phyloP scores from a whole-genome alignment of 2,797 vertebrate genomes.

The Sandelia bainsii region DNA sequence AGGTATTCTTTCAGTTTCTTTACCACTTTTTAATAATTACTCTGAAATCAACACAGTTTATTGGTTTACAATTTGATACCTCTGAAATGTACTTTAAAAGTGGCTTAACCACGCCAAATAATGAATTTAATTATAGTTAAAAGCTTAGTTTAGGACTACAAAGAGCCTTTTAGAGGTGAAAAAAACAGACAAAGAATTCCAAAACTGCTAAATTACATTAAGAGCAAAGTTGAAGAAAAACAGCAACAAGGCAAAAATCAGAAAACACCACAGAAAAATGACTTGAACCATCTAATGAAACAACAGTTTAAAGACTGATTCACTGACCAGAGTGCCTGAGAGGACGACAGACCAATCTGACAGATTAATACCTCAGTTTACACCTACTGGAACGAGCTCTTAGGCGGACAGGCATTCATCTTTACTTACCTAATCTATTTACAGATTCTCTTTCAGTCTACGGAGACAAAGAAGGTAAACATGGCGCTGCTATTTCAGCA shows the following conservation, averaged over 20 bases:
- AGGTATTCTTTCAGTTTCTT: too few species aligned
- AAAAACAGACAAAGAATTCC: neutral
- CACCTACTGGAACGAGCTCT: neutral
- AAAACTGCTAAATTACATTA: conserved; percentile 1
- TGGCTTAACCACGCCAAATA: neutral
- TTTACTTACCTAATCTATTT: neutral
- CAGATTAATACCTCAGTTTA: neutral
- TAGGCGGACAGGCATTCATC: neutral
- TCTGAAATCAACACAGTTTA: neutral
- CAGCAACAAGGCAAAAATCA: neutral
- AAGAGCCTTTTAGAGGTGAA: neutral
- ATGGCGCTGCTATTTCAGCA: neutral
- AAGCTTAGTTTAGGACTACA: neutral
- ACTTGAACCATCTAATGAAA: neutral
- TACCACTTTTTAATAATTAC: neutral
- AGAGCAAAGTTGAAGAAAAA: neutral
- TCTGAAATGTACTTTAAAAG: neutral
- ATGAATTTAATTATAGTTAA: neutral
- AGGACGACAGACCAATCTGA: conserved; percentile 2
- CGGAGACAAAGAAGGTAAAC: neutral
- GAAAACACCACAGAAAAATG: neutral
- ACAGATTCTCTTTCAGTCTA: neutral
- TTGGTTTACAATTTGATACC: neutral
- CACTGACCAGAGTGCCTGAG: neutral
- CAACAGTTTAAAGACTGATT: neutral